phyloP scores from a whole-genome alignment of 2,888 invertebrate genomes.

The Cataglyphis cursor region DNA sequence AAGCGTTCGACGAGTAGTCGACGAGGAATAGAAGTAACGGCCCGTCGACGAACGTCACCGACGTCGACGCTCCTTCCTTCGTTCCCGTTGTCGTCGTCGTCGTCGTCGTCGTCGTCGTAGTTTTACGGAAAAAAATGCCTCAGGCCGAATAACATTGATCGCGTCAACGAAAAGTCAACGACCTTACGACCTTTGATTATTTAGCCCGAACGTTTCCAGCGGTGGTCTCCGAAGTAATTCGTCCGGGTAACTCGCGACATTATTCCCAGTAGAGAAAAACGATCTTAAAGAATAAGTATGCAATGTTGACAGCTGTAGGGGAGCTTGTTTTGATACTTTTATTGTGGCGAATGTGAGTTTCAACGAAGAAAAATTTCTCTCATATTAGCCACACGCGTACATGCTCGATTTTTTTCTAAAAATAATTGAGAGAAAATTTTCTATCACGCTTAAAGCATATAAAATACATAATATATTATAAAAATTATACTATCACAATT shows the following conservation, averaged over 20 bases:
- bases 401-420: slow-evolving; percentile 31
- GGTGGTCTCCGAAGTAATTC: slow-evolving; percentile 50
- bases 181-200: slow-evolving; percentile 61
- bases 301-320: background rate
- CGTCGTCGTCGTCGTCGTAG: slow-evolving; percentile 4
- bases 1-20: slow-evolving; percentile 41
- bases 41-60: slow-evolving; percentile 32
- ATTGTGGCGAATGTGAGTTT: background rate
- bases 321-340: background rate
- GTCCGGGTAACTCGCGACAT: slow-evolving; percentile 22
- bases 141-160: slow-evolving; percentile 67
- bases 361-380: background rate
- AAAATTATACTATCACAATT: background rate
- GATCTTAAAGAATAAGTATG: slow-evolving; percentile 45
- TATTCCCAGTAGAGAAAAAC: slow-evolving; percentile 8
- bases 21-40: slow-evolving; percentile 49
- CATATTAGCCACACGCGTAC: background rate
- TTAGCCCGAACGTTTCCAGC: slow-evolving; percentile 48
- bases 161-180: slow-evolving; percentile 45
- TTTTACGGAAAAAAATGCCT: slow-evolving; percentile 61
- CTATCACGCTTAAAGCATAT: background rate
- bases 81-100: background rate
- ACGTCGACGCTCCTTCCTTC: background rate
- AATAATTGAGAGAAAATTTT: background rate
- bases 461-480: background rate